Evolutionary conservation across 2,888 invertebrate genomes (phyloP).

Genomic region (Drosophila nigricruria): DNA sequence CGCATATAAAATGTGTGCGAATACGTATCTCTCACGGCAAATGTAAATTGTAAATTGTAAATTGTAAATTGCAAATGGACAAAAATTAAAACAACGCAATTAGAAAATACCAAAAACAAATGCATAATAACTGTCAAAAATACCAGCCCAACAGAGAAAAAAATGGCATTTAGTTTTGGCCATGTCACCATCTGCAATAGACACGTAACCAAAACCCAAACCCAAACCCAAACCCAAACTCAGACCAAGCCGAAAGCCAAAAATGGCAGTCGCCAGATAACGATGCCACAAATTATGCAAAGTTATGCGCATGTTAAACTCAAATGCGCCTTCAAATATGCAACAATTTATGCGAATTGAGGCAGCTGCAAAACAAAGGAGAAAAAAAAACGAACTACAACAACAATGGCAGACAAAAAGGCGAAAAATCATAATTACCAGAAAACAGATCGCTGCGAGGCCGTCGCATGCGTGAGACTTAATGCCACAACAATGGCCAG

Average conservation of each 20-base stretch:
- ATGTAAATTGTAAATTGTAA: slow-evolving; percentile 68
- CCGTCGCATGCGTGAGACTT: slow-evolving; percentile 53
- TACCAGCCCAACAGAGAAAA: background rate
- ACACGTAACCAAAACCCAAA: slow-evolving; percentile 22
- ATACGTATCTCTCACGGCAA: slow-evolving; percentile 14
- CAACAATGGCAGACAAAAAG: slow-evolving; percentile 29
- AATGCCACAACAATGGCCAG: slow-evolving; percentile 59
- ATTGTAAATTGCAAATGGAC: slow-evolving; percentile 55
- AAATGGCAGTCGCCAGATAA: slow-evolving; percentile 52
- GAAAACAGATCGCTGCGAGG: slow-evolving; percentile 42
- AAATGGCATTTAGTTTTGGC: slow-evolving; percentile 14
- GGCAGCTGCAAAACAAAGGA: slow-evolving; percentile 58
- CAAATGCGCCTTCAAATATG: slow-evolving; percentile 66
- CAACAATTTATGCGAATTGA: slow-evolving; percentile 76
- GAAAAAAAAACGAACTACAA: background rate
- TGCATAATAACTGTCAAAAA: slow-evolving; percentile 34
- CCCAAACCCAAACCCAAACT: background rate
- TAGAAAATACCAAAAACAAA: slow-evolving; percentile 62
- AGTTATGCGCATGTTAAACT: slow-evolving; percentile 70
- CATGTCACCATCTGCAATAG: slow-evolving; percentile 28
- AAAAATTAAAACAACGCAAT: slow-evolving; percentile 66
- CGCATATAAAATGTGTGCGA: slow-evolving; percentile 10
- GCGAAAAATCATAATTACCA: slow-evolving; percentile 74
- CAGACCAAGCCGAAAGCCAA: background rate
- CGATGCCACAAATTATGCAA: slow-evolving; percentile 71